phyloP scores from a whole-genome alignment of 2,888 invertebrate species.

The Dasypolia templi region DNA sequence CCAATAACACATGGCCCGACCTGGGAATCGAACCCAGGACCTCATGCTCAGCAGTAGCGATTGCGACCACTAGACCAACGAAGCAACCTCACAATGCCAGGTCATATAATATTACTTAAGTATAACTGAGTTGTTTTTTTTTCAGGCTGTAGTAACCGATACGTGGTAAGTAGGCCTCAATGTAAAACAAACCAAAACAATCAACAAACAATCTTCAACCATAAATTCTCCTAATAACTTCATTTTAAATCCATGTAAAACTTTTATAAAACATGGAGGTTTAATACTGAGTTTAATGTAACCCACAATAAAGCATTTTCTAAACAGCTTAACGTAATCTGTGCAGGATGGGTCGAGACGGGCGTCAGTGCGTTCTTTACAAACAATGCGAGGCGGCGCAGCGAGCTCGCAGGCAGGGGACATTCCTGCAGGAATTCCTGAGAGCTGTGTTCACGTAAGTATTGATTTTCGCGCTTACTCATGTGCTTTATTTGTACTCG shows the following conservation, averaged over 20 bases:
- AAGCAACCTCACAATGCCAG: too few relatives aligned
- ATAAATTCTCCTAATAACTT: not conserved
- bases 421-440: conserved; percentile 92
- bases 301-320: conserved; percentile 61
- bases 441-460: conserved; percentile 92
- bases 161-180: not conserved
- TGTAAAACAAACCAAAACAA: conserved; percentile 10
- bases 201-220: too few relatives aligned
- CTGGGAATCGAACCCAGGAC: too few relatives aligned
- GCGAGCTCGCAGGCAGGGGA: conserved; percentile 81
- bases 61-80: too few relatives aligned
- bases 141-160: not conserved
- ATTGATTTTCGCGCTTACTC: conserved; percentile 35
- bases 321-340: conserved; percentile 55
- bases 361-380: conserved; percentile 92
- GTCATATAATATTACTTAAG: not conserved
- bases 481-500: too few relatives aligned
- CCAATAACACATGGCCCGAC: too few relatives aligned
- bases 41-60: too few relatives aligned
- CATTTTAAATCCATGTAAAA: conserved; percentile 10
- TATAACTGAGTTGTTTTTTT: too few relatives aligned
- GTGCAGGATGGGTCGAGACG: conserved; percentile 89
- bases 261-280: conserved; percentile 11
- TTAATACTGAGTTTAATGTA: conserved; percentile 4
- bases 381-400: conserved; percentile 91